Evolutionary conservation across 92 coral and sea anemone genomes (phyloP), one percentile per base, ranked within the genome.

Genomic region (Desmophyllum pertusum): DNA sequence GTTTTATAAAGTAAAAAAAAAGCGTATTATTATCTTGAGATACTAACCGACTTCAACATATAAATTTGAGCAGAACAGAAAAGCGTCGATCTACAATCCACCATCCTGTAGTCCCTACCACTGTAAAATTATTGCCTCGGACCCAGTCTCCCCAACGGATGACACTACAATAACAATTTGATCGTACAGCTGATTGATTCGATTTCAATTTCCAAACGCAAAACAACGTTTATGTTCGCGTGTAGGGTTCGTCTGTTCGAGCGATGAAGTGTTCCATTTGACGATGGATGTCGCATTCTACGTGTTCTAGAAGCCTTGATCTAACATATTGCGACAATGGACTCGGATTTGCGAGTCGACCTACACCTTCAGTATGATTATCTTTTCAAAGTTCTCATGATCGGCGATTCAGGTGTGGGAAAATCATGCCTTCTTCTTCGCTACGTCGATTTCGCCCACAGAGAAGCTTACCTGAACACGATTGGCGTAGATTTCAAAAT

Each of bases 401-500:
- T 96, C 81, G 98, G 98, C 35, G 98, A 96, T 50, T 93, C 95
- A 3, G 98, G 96, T 35, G 98, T 96, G 36, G 98, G 98, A 37
- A 96, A 96, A 83, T 96, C 98, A 2, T 92, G 98, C 68, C 85
- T 96, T 51, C 88, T 96, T 80, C 98, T 94, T 70, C 96, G 98
- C 41, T 94, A 90, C 79, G 98, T 92, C 55, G 98, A 96, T 36
- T 77, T 87, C 86, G 79, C 94, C 71, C 98, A 94, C 88, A 87
- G 95, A 8, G 94, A 90, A 37, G 88, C 88, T 73, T 92, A 96
- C 77, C 85, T 81, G 11, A 92, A 93, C 78, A 96, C 98, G 6
- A 94, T 96, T 85, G 98, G 98, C 18, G 98, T 96, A 74, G 98
- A 96, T 83, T 96, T 96, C 79, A 96, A 96, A 91, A 88, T 93